These are phyloP conservation scores for Phenganax stokvisi DNA, from an alignment of 92 coral and sea anemone species.

Conservation along the genomic window DNA sequence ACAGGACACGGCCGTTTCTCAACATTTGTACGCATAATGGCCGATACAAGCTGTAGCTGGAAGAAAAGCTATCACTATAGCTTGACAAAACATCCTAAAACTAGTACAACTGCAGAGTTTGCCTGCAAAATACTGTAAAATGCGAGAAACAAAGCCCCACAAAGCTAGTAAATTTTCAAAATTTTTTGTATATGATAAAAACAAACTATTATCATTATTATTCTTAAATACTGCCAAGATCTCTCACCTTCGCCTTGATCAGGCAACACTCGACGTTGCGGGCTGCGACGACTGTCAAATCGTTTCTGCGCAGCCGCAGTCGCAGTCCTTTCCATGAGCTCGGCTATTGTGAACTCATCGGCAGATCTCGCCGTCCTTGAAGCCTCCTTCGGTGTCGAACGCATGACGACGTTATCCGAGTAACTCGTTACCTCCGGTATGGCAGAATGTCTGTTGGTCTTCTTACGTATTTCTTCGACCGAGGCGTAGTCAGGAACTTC, in stretches of 20 bases:
- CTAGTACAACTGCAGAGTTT: too few species aligned
- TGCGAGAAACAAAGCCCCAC: neutral
- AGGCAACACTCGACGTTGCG: neutral
- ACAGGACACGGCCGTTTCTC: neutral
- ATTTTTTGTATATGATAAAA: neutral
- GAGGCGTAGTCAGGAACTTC: slow-evolving; percentile 40
- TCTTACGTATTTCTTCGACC: slow-evolving; percentile 38
- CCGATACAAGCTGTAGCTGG: too few species aligned
- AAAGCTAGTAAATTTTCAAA: too few species aligned
- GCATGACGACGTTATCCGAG: slow-evolving; percentile 30
- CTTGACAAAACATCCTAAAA: too few species aligned
- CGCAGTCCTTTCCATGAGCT: slow-evolving; percentile 20
- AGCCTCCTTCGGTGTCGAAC: slow-evolving; percentile 7
- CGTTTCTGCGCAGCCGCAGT: slow-evolving; percentile 24
- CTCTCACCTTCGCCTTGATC: slow-evolving; percentile 3
- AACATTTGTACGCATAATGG: too few species aligned
- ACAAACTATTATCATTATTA: neutral
- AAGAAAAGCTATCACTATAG: too few species aligned
- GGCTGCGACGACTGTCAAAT: slow-evolving; percentile 25
- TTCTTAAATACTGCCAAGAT: neutral
- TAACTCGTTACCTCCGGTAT: slow-evolving; percentile 36
- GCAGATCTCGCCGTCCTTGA: slow-evolving; percentile 30
- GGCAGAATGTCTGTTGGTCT: slow-evolving; percentile 37
- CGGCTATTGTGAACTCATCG: slow-evolving; percentile 22
- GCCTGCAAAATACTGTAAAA: too few species aligned